These are phyloP conservation scores for Anagrus nilaparvatae DNA, from an alignment of 1,140 invertebrate genomes.

Conservation along the genomic window DNA sequence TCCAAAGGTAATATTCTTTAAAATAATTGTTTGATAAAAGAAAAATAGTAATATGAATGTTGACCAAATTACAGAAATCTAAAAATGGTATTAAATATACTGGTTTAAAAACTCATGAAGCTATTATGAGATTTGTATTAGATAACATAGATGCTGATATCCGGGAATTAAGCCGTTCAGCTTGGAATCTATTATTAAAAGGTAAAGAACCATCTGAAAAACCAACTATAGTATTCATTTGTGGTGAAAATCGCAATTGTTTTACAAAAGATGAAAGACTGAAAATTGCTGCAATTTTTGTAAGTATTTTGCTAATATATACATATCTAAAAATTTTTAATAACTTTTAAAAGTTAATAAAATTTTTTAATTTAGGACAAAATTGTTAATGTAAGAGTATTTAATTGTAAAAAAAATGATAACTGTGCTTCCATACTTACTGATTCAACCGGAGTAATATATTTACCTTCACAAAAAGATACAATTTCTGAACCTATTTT, in stretches of 20 bases:
- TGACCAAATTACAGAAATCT: slow-evolving; percentile 22
- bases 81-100: slow-evolving; percentile 32
- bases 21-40: neutral
- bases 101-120: slow-evolving; percentile 35
- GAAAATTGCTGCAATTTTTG: slow-evolving; percentile 55
- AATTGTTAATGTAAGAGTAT: slow-evolving; percentile 21
- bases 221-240: slow-evolving; percentile 40
- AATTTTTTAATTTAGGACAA: slow-evolving; percentile 20
- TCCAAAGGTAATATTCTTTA: slow-evolving; percentile 23
- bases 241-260: slow-evolving; percentile 42
- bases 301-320: slow-evolving; percentile 30
- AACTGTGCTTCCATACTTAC: slow-evolving; percentile 17
- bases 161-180: slow-evolving; percentile 21
- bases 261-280: slow-evolving; percentile 42
- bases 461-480: slow-evolving; percentile 16
- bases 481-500: slow-evolving; percentile 18
- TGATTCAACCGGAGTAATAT: slow-evolving; percentile 18
- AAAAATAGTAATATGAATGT: slow-evolving; percentile 4
- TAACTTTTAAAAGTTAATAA: slow-evolving; percentile 4
- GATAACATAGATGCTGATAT: slow-evolving; percentile 32
- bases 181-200: slow-evolving; percentile 28
- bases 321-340: neutral
- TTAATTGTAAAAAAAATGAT: slow-evolving; percentile 18
- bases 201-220: slow-evolving; percentile 16
- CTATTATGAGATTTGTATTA: slow-evolving; percentile 40